phyloP scores from a whole-genome alignment of 2,888 invertebrate species.

The Zygaena filipendulae region DNA sequence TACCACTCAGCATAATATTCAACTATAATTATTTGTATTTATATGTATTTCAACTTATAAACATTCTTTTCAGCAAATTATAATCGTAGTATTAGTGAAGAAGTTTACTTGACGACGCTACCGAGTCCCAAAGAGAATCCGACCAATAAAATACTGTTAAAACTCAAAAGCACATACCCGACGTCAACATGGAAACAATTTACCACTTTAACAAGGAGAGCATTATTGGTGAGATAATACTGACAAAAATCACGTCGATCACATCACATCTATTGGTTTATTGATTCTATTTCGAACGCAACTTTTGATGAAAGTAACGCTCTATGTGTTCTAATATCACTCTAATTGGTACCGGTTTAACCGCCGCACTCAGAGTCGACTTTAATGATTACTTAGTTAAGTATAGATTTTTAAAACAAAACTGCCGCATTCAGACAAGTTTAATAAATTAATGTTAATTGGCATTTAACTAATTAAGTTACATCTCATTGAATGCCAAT shows the following conservation, averaged over 20 bases:
- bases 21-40: not conserved
- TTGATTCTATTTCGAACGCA: not conserved
- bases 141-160: slow-evolving; percentile 47
- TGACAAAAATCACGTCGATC: not conserved
- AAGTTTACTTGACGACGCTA: slow-evolving; percentile 40
- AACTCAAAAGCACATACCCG: slow-evolving; percentile 50
- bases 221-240: slow-evolving; percentile 37
- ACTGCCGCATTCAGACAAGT: too few species aligned
- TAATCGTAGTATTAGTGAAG: slow-evolving; percentile 32
- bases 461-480: too few species aligned
- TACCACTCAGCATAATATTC: not conserved
- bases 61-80: slow-evolving; percentile 32
- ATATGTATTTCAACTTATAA: not conserved
- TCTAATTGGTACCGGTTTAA: too few species aligned
- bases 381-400: too few species aligned
- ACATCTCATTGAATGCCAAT: too few species aligned
- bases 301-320: too few species aligned
- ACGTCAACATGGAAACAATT: slow-evolving; percentile 55
- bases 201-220: slow-evolving; percentile 41
- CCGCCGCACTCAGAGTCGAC: too few species aligned
- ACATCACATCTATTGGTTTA: not conserved
- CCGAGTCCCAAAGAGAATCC: slow-evolving; percentile 49
- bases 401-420: too few species aligned
- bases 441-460: too few species aligned
- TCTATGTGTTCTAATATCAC: too few species aligned